Percentiles rank a stretch among this genome's conserved stretches.
These are phyloP conservation scores for Apodemia zela DNA, from an alignment of 2,888 invertebrate species.

Conservation along the genomic window DNA sequence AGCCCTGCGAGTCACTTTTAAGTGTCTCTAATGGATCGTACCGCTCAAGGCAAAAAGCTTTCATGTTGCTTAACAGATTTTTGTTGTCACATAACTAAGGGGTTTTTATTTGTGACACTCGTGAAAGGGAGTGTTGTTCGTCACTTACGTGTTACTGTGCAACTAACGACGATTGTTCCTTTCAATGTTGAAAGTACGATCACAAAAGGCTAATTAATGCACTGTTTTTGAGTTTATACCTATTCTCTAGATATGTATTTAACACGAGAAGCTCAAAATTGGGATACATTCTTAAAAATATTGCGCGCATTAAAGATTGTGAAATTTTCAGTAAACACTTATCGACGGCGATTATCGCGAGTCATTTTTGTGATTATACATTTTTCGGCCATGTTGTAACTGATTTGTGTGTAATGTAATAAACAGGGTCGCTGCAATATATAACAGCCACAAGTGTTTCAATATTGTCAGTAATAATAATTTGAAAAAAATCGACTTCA, in stretches of 20 bases:
- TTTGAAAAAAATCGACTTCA: too few species aligned
- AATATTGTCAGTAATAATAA: too few species aligned
- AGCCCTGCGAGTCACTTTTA: conserved; percentile 63
- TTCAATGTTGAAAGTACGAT: conserved; percentile 28
- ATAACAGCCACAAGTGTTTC: too few species aligned
- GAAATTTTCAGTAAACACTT: too few species aligned
- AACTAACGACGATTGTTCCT: conserved; percentile 25
- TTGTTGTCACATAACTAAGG: conserved; percentile 62
- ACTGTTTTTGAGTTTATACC: not conserved
- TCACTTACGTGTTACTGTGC: conserved; percentile 29
- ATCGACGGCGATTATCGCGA: too few species aligned
- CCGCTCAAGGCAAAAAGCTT: conserved; percentile 63
- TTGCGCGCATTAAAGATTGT: too few species aligned
- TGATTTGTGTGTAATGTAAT: too few species aligned
- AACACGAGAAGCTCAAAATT: not conserved
- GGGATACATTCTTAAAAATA: not conserved
- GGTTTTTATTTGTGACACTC: conserved; percentile 49
- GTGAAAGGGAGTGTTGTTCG: conserved; percentile 31
- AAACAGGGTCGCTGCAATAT: too few species aligned
- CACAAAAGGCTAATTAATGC: conserved; percentile 23
- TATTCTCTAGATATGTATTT: not conserved
- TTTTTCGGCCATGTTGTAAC: too few species aligned
- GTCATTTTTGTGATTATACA: too few species aligned
- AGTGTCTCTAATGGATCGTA: conserved; percentile 67
- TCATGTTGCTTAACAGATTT: conserved; percentile 59